Percentiles rank a stretch among this genome's conserved stretches.
These are phyloP conservation scores for Catamblyrhynchus diadema DNA, from an alignment of 2,797 vertebrate genomes.

Conservation along the genomic window DNA sequence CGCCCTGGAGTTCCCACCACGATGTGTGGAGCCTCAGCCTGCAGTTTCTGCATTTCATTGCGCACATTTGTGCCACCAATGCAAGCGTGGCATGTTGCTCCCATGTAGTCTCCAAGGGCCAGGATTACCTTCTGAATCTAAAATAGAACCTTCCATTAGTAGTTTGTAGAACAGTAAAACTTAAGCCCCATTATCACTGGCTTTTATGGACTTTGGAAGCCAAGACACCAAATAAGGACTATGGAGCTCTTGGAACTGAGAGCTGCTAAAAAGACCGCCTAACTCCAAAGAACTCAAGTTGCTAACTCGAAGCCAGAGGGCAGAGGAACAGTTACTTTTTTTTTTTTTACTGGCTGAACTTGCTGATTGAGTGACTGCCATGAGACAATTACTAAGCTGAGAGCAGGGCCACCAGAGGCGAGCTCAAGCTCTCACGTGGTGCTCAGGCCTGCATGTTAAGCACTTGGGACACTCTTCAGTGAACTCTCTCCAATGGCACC, in stretches of 20 bases:
- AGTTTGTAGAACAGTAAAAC: background rate
- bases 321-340: rapidly evolving
- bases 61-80: constrained; percentile 95
- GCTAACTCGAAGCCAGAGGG: background rate
- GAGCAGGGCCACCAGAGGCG: background rate
- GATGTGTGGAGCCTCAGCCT: constrained; percentile 93
- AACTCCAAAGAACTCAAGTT: rapidly evolving
- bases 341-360: background rate
- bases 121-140: constrained; percentile 99
- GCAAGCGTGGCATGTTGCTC: constrained; percentile 94
- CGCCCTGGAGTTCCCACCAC: constrained; percentile 97
- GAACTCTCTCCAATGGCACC: rapidly evolving
- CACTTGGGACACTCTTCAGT: background rate
- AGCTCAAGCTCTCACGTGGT: background rate
- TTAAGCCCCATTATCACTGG: background rate
- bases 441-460: background rate
- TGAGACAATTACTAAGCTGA: too few species aligned
- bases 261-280: background rate
- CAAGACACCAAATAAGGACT: background rate
- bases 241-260: background rate
- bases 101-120: constrained; percentile 98
- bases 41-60: constrained; percentile 93
- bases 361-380: background rate
- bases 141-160: constrained; percentile 21
- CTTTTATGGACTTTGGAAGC: background rate